Evolutionary conservation across 2,113 vertebrate genomes (phyloP).

Genomic region (Mus spicilegus): DNA sequence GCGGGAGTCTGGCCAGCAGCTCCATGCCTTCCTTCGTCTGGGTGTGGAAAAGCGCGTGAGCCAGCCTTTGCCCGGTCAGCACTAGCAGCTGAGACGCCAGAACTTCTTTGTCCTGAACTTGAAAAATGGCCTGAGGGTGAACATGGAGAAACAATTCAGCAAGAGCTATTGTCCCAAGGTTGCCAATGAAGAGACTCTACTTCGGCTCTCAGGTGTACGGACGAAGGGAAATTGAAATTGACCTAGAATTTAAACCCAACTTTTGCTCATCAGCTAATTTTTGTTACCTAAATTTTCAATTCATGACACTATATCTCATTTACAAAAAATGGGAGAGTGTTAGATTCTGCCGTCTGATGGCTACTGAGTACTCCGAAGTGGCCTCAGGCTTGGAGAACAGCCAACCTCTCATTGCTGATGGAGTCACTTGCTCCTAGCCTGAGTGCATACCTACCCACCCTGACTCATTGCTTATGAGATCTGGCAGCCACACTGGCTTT

Average conservation of each 20-base stretch:
- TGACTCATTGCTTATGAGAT: neutral
- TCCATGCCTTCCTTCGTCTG: slow-evolving; percentile 95
- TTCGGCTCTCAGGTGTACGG: neutral
- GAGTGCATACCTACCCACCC: neutral
- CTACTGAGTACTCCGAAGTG: neutral
- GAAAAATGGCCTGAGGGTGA: slow-evolving; percentile 90
- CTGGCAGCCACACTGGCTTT: neutral
- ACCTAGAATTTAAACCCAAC: neutral
- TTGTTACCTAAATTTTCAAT: neutral
- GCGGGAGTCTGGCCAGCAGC: slow-evolving; percentile 93
- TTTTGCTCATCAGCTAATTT: neutral
- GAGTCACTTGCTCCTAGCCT: neutral
- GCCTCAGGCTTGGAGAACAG: neutral
- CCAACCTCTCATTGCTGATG: neutral
- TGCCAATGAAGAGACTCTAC: neutral
- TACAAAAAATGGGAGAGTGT: neutral
- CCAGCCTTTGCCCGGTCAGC: slow-evolving; percentile 94
- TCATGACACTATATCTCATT: neutral
- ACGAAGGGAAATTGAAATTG: neutral
- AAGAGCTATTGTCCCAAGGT: accelerated
- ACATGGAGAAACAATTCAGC: accelerated
- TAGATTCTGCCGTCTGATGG: neutral
- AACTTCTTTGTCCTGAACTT: slow-evolving; percentile 96
- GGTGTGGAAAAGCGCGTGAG: slow-evolving; percentile 90
- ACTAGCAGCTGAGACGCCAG: slow-evolving; percentile 96